A percentile compares a stretch with the other conserved stretches of the same genome.
These are phyloP conservation scores for Hermaeophaga mercurialis DNA, from an alignment of 2,888 invertebrate genomes.

Conservation along the genomic window DNA sequence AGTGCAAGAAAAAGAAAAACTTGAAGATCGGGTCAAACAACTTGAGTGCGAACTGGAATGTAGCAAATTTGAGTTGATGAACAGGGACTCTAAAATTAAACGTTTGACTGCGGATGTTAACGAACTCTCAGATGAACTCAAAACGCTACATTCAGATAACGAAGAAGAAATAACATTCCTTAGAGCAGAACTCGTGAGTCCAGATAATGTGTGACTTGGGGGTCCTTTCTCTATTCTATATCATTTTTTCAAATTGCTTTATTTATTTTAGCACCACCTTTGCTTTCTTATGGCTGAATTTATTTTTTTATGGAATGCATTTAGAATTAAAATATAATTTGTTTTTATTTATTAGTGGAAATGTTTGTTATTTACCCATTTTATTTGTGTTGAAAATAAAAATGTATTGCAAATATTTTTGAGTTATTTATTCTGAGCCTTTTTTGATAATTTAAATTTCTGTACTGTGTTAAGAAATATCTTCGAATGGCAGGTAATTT, in stretches of 20 bases:
- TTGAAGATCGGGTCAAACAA: constrained; percentile 67
- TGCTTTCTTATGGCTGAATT: constrained; percentile 17
- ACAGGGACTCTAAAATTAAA: constrained; percentile 74
- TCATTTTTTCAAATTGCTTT: constrained; percentile 27
- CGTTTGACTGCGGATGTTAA: constrained; percentile 76
- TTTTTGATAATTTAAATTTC: constrained; percentile 15
- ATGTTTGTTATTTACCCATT: constrained; percentile 33
- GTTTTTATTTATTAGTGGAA: constrained; percentile 25
- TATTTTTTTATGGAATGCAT: constrained; percentile 21
- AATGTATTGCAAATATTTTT: constrained; percentile 35
- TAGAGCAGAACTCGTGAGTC: constrained; percentile 65
- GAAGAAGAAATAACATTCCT: constrained; percentile 63
- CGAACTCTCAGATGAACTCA: constrained; percentile 70
- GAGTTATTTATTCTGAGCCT: constrained; percentile 40
- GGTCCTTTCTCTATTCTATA: constrained; percentile 23
- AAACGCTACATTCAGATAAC: constrained; percentile 58
- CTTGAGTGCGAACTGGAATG: constrained; percentile 71
- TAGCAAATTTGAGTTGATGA: constrained; percentile 67
- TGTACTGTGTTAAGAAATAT: constrained; percentile 8
- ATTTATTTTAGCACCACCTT: constrained; percentile 33
- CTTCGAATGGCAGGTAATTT: neutral
- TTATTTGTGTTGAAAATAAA: constrained; percentile 39
- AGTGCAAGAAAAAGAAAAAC: constrained; percentile 69
- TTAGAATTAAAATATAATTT: constrained; percentile 20
- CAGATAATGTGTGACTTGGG: constrained; percentile 35